phyloP scores from a whole-genome alignment of 2,797 vertebrate species.

The Aphelocoma californica region DNA sequence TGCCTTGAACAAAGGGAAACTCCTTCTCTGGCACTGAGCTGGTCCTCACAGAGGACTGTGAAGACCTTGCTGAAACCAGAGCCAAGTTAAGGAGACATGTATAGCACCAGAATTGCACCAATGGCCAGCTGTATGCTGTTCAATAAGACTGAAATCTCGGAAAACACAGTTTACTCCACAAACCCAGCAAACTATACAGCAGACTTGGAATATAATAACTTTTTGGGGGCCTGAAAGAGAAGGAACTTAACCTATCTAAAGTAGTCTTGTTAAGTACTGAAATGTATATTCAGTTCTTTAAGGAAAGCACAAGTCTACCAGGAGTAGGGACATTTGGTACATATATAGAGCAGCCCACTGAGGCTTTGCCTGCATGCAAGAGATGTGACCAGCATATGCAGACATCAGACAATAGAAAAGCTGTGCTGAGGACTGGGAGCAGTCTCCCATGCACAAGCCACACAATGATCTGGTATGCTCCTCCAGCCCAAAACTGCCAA shows the following conservation, averaged over 20 bases:
- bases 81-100: rapidly evolving
- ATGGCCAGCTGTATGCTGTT: too few relatives aligned
- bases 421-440: not conserved
- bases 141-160: not conserved
- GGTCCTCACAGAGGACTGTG: not conserved
- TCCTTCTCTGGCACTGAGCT: not conserved
- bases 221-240: not conserved
- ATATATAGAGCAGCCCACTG: not conserved
- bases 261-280: not conserved
- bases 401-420: not conserved
- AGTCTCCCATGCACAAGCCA: rapidly evolving
- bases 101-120: not conserved
- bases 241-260: not conserved
- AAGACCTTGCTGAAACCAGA: not conserved
- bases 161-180: not conserved
- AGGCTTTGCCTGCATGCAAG: not conserved
- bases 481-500: not conserved
- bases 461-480: not conserved
- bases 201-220: rapidly evolving
- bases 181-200: not conserved
- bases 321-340: not conserved
- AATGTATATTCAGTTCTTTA: not conserved
- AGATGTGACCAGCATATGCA: not conserved
- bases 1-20: not conserved
- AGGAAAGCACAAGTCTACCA: not conserved